Conservation (phyloP, 1,140 invertebrate genomes). For the Diachasmimorpha longicaudata region DNA sequence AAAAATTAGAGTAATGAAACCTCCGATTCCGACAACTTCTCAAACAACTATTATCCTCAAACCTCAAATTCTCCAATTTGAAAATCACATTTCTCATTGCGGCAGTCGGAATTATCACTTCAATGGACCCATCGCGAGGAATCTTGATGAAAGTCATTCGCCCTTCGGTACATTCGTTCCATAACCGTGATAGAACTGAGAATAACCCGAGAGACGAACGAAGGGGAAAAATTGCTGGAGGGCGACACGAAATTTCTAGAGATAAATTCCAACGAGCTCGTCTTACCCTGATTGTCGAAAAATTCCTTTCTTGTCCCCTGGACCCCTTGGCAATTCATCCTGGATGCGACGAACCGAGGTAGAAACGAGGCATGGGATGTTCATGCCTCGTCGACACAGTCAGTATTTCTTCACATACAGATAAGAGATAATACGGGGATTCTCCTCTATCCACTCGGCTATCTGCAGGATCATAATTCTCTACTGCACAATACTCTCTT, state of each 20-base stretch:
- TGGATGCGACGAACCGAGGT: slow-evolving; percentile 20
- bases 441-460: background rate
- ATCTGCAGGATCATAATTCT: background rate
- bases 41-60: too few relatives aligned
- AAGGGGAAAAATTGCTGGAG: background rate
- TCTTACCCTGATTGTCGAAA: background rate
- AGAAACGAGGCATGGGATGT: background rate
- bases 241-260: background rate
- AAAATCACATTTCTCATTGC: too few relatives aligned
- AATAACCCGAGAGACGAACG: background rate
- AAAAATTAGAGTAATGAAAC: too few relatives aligned
- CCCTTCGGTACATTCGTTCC: background rate
- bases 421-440: background rate
- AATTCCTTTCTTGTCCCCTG: slow-evolving; percentile 26
- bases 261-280: background rate
- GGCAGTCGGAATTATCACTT: background rate
- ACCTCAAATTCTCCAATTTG: too few relatives aligned
- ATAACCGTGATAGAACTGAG: background rate
- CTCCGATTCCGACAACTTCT: too few relatives aligned
- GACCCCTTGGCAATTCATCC: slow-evolving; percentile 24
- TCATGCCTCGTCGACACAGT: background rate
- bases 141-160: background rate
- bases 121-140: background rate
- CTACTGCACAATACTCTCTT: background rate
- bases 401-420: background rate